Evolutionary conservation across 1,140 invertebrate species (phyloP).

Genomic region (Leguminivora glycinivorella): DNA sequence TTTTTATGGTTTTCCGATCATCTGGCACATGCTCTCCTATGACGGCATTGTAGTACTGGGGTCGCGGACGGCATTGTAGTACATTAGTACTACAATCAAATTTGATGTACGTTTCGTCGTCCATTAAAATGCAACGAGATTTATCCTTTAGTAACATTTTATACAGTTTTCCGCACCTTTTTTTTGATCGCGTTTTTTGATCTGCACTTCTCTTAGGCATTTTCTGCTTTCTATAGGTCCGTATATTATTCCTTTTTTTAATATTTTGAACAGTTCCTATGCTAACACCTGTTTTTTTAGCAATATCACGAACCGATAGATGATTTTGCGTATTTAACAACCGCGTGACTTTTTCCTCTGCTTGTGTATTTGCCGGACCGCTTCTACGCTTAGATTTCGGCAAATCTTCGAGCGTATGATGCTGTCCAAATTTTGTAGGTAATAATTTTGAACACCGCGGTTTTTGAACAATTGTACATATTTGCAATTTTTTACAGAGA

Average conservation of each 20-base stretch:
- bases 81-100: not conserved
- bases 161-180: not conserved
- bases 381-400: not conserved
- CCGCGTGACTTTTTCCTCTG: not conserved
- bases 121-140: not conserved
- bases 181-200: not conserved
- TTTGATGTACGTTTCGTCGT: not conserved
- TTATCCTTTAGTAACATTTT: too few species aligned
- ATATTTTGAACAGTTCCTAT: slow-evolving; percentile 1
- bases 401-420: not conserved
- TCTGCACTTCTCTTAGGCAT: not conserved
- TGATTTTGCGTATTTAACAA: not conserved
- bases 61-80: not conserved
- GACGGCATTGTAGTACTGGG: too few species aligned
- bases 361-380: not conserved
- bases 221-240: too few species aligned
- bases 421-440: not conserved
- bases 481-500: too few species aligned
- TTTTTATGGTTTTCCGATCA: too few species aligned
- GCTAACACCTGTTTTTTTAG: not conserved
- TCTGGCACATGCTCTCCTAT: too few species aligned
- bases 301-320: not conserved
- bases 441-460: not conserved
- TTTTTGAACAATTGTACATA: too few species aligned
- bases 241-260: not conserved